A percentile compares a stretch with the other conserved stretches of the same genome.
Conservation (phyloP, 2,797 vertebrate genomes). For the Melanotaenia maccullochi region DNA sequence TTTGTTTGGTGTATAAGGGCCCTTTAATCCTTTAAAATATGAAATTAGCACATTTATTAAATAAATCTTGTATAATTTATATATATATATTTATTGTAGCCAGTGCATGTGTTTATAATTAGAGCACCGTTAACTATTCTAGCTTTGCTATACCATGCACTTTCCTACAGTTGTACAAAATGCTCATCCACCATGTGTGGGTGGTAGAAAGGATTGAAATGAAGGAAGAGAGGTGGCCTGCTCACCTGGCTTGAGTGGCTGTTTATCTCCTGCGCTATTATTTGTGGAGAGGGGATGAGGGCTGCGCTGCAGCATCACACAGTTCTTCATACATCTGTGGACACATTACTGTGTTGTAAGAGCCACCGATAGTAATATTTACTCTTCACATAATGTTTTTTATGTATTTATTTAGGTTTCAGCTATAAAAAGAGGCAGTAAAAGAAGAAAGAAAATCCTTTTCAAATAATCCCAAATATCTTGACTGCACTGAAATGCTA, state of each 20-base stretch:
- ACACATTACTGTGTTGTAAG: slow-evolving; percentile 6
- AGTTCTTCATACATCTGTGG: slow-evolving; percentile 70
- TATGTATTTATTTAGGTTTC: neutral
- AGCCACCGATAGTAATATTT: slow-evolving; percentile 7
- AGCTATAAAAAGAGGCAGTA: neutral
- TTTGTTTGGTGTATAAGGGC: neutral
- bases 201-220: slow-evolving; percentile 38
- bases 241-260: slow-evolving; percentile 75
- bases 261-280: slow-evolving; percentile 97
- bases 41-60: neutral
- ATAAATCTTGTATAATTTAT: neutral
- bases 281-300: slow-evolving; percentile 91
- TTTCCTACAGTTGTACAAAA: slow-evolving; percentile 19
- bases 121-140: neutral
- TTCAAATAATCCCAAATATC: neutral
- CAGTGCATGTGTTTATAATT: neutral
- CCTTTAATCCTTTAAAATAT: neutral
- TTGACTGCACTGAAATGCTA: neutral
- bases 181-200: slow-evolving; percentile 24
- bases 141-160: neutral
- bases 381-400: neutral
- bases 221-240: slow-evolving; percentile 71
- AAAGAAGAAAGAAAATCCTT: neutral
- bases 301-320: slow-evolving; percentile 89
- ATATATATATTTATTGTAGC: neutral